A percentile compares a stretch with the other conserved stretches of the same genome.
These are phyloP conservation scores for Hirtodrosophila alboralis DNA, from an alignment of 2,888 invertebrate species.

Conservation along the genomic window DNA sequence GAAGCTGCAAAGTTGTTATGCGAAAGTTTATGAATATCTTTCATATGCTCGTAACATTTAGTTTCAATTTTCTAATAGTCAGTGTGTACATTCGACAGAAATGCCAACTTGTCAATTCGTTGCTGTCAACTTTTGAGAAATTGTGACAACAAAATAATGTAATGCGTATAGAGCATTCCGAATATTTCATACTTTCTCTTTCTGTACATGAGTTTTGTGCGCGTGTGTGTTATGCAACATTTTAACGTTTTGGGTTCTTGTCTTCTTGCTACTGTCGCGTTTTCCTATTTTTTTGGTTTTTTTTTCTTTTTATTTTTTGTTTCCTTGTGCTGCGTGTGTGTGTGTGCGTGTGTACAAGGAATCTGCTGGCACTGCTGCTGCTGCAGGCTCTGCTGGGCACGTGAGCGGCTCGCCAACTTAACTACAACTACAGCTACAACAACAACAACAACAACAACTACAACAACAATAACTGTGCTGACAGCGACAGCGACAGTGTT, in stretches of 20 bases:
- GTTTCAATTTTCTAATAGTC: no score
- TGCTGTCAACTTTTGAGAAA: no score
- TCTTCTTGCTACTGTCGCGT: slow-evolving; percentile 11
- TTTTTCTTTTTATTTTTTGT: slow-evolving; percentile 1
- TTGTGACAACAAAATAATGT: no score
- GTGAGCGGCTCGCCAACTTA: slow-evolving; percentile 30
- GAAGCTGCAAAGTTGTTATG: no score
- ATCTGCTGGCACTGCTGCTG: no score
- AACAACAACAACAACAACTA: no score
- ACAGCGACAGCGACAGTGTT: slow-evolving; percentile 20
- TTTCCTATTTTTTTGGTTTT: not conserved
- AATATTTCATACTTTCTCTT: not conserved
- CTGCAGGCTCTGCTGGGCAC: slow-evolving; percentile 14
- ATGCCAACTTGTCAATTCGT: no score
- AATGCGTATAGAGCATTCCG: slow-evolving; percentile 1
- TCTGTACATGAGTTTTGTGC: slow-evolving; percentile 1
- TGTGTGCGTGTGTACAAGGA: slow-evolving; percentile 2
- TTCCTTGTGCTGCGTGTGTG: slow-evolving; percentile 5
- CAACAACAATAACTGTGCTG: slow-evolving; percentile 17
- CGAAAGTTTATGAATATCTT: no score
- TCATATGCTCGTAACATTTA: no score
- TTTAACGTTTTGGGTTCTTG: slow-evolving; percentile 31
- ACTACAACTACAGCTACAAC: no score
- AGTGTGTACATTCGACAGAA: no score
- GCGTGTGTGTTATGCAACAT: slow-evolving; percentile 39